These are phyloP conservation scores for Aleiodes testaceus DNA, from an alignment of 2,888 invertebrate genomes.

Conservation along the genomic window DNA sequence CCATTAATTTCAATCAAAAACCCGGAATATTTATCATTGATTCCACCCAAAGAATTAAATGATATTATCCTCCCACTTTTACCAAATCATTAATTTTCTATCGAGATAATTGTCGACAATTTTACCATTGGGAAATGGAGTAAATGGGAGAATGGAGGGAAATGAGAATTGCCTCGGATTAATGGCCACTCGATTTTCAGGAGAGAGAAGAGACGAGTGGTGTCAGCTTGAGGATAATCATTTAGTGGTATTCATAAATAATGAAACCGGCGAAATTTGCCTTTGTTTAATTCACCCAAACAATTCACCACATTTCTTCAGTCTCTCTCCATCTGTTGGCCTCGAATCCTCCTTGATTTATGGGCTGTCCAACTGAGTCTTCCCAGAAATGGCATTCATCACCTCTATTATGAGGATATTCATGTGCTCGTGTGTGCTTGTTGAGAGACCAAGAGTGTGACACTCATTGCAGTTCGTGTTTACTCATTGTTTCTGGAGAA, in stretches of 20 bases:
- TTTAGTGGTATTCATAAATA: constrained; percentile 1
- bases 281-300: too few species aligned
- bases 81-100: constrained; percentile 34
- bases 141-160: neutral
- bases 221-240: constrained; percentile 19
- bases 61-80: neutral
- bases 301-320: constrained; percentile 10
- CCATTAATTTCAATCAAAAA: too few species aligned
- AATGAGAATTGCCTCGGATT: constrained; percentile 15
- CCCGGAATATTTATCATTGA: too few species aligned
- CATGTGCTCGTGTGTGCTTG: neutral
- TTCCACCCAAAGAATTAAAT: too few species aligned
- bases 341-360: constrained; percentile 36
- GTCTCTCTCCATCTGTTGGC: neutral
- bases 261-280: constrained; percentile 1
- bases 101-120: constrained; percentile 28
- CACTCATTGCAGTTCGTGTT: constrained; percentile 36
- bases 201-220: neutral
- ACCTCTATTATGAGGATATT: constrained; percentile 42
- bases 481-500: constrained; percentile 1
- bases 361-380: constrained; percentile 34
- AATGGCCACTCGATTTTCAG: constrained; percentile 30
- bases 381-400: constrained; percentile 38
- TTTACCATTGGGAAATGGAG: neutral
- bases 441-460: constrained; percentile 36